Conservation (phyloP, 2,888 invertebrate genomes). For the Arctia plantaginis region DNA sequence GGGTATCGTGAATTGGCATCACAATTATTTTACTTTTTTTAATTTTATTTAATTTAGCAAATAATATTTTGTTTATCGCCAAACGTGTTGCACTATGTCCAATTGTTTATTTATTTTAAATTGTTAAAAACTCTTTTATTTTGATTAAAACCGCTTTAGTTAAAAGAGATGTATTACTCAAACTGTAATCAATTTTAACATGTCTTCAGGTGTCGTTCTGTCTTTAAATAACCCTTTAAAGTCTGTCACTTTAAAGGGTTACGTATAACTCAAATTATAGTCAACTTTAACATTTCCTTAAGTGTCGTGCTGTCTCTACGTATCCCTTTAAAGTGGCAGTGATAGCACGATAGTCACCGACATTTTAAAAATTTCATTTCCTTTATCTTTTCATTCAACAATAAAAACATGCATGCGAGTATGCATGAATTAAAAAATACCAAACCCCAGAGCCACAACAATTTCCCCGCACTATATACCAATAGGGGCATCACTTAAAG, state of each 20-base stretch:
- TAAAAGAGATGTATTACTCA: not conserved
- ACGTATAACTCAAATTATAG: not conserved
- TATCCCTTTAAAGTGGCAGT: not conserved
- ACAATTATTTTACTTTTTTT: not conserved
- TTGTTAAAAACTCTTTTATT: not conserved
- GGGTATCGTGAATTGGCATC: not conserved
- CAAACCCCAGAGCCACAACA: not conserved
- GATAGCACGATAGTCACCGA: too few species aligned
- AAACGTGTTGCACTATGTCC: not conserved
- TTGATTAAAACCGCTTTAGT: not conserved
- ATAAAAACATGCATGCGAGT: not conserved
- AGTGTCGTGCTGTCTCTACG: not conserved
- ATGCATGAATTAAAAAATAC: not conserved
- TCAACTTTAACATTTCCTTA: not conserved
- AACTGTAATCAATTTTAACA: too few species aligned
- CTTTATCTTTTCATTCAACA: not conserved
- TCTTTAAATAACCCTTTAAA: not conserved
- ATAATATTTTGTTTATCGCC: not conserved
- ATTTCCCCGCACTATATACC: slow-evolving; percentile 11
- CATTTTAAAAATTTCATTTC: too few species aligned
- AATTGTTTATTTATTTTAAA: not conserved
- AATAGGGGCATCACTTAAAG: slow-evolving; percentile 50
- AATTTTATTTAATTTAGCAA: not conserved
- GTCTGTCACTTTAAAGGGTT: not conserved
- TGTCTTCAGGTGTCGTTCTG: too few species aligned